Evolutionary conservation across 2,113 vertebrate species (phyloP), one percentile per base, ranked within the genome.

Genomic region (Podarcis cretensis): DNA sequence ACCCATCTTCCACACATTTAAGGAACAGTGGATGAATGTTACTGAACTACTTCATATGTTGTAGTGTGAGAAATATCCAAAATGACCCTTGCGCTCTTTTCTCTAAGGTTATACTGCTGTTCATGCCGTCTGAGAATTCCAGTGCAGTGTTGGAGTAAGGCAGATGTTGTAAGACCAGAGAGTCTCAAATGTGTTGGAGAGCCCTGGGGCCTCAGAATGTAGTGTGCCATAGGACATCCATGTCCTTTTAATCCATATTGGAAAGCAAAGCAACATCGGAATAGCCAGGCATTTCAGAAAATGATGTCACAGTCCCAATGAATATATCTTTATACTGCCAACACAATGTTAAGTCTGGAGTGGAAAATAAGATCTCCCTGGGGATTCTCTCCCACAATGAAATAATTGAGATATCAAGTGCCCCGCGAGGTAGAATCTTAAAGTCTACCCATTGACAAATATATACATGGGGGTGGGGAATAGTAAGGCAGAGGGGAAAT

Each of bases 331-430:
- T 95, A 81, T 82, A 93, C 85, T 88, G 90, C 85, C 81, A 94
- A 40, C 83, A 91, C n/a, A 30, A 87, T 91, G 4, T 66, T 92
- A 88, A 69, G 71, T 86, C 84, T 88, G 10, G 96, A 96, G 88
- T 91, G 87, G 93, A 95, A 96, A 96, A 94, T 88, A 94, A 37
- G 14, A 82, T 59, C 57, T 94, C 90, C 89, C 88, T 54, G 1
- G 83, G 69, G 75, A 16, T 89, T 92, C 6, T 83, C 59, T 91
- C 86, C 63, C 73, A 92, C 94, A 96, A 96, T 93, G 87, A 95
- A 95, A 96, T 94, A 92, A 89, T 81, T 95, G 92, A 87, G 75
- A 95, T 95, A 94, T 3, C 54, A 94, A 93, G 77, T 85, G 87
- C 73, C 92, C 92, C 92, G 84, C 14, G 84, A 91, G 87, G 63